These are phyloP conservation scores for Palythoa grandiflora DNA, from an alignment of 92 coral and sea anemone species.

Conservation along the genomic window DNA sequence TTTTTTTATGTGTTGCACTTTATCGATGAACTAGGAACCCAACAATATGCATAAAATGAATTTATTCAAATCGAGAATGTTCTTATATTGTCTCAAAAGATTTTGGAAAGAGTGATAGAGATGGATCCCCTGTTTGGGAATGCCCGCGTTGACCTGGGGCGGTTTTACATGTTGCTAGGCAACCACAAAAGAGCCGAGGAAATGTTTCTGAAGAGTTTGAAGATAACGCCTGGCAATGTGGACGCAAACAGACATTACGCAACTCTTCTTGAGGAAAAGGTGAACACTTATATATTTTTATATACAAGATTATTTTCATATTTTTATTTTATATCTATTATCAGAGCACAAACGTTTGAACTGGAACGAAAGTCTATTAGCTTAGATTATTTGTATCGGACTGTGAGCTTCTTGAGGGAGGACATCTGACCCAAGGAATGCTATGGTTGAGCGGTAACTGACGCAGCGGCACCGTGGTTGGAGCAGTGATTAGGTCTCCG, in stretches of 20 bases:
- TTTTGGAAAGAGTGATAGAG: conserved; percentile 18
- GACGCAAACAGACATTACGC: conserved; percentile 48
- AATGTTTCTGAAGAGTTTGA: conserved; percentile 36
- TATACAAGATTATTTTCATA: too few relatives aligned
- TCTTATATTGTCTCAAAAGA: background rate
- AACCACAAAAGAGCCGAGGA: conserved; percentile 16
- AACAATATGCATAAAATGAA: too few relatives aligned
- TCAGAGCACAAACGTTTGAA: too few relatives aligned
- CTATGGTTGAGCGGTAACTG: too few relatives aligned
- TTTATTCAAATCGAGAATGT: background rate
- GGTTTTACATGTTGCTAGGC: conserved; percentile 28
- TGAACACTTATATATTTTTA: background rate
- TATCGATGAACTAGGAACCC: too few relatives aligned
- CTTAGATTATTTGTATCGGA: too few relatives aligned
- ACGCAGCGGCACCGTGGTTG: too few relatives aligned
- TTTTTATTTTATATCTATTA: too few relatives aligned
- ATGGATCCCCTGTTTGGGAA: conserved; percentile 46
- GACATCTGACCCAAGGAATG: background rate
- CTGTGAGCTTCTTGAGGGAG: background rate
- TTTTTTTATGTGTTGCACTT: too few relatives aligned
- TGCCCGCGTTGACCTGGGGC: conserved; percentile 49
- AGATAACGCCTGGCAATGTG: conserved; percentile 42
- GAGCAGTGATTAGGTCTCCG: too few relatives aligned
- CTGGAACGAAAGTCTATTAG: too few relatives aligned
- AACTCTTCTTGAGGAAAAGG: conserved; percentile 24